A percentile compares a stretch with the other conserved stretches of the same genome.
These are phyloP conservation scores for Hiodon tergisus DNA, from an alignment of 2,113 vertebrate species.

Conservation along the genomic window DNA sequence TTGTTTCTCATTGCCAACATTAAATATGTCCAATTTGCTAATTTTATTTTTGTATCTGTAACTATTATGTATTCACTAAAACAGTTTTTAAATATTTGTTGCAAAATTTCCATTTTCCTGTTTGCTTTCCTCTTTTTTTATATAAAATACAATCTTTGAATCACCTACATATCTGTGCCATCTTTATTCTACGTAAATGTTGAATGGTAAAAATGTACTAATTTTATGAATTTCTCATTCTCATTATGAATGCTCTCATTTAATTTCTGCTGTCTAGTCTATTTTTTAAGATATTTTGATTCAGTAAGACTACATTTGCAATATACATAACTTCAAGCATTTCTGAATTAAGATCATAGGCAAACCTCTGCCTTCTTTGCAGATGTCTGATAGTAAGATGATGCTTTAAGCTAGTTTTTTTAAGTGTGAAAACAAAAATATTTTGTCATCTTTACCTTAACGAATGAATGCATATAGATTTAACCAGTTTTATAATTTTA, in stretches of 20 bases:
- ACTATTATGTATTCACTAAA: too few species aligned
- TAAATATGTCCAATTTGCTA: too few species aligned
- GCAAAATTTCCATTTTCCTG: too few species aligned
- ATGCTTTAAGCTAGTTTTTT: conserved; percentile 19
- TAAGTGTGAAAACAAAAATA: conserved; percentile 12
- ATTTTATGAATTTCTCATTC: not conserved
- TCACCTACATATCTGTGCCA: not conserved
- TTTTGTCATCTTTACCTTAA: conserved; percentile 18
- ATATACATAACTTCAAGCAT: not conserved
- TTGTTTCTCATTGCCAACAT: too few species aligned
- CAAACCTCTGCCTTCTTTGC: not conserved
- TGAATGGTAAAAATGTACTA: conserved; percentile 6
- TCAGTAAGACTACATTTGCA: not conserved
- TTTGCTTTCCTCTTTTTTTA: too few species aligned
- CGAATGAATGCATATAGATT: conserved; percentile 32
- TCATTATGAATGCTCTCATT: conserved; percentile 7
- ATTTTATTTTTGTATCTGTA: too few species aligned
- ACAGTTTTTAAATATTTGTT: too few species aligned
- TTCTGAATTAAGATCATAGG: conserved; percentile 7
- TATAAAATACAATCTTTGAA: too few species aligned
- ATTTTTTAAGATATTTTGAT: conserved; percentile 1
- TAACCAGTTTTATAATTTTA: conserved; percentile 47
- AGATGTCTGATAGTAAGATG: not conserved
- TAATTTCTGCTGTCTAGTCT: conserved; percentile 9
- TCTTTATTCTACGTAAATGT: conserved; percentile 14